Conservation (phyloP, 2,888 invertebrate genomes). For the Heliconius ismenius region DNA sequence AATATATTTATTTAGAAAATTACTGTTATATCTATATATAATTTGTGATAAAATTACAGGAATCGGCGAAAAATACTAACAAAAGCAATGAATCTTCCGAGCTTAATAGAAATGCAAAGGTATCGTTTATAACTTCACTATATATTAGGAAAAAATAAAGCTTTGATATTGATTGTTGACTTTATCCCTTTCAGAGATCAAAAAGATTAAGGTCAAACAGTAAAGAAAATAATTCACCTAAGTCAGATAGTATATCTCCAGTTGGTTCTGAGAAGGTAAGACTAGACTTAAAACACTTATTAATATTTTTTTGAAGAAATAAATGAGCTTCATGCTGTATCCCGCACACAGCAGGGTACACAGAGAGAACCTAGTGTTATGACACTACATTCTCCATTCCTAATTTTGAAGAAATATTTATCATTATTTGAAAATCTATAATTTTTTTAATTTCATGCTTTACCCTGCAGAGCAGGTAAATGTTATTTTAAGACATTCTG, state of each 20-base stretch:
- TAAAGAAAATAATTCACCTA: constrained; percentile 59
- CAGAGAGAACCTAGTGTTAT: too few relatives aligned
- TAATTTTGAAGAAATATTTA: too few relatives aligned
- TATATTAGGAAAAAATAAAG: background rate
- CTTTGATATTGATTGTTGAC: background rate
- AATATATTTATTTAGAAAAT: background rate
- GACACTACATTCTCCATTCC: too few relatives aligned
- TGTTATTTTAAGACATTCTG: background rate
- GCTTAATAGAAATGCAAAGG: constrained; percentile 26
- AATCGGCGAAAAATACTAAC: background rate
- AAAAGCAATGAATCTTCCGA: constrained; percentile 9
- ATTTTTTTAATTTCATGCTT: too few relatives aligned
- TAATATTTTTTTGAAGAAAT: too few relatives aligned
- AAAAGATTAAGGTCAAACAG: constrained; percentile 66
- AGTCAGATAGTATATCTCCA: constrained; percentile 45
- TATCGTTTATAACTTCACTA: constrained; percentile 14
- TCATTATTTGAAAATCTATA: too few relatives aligned
- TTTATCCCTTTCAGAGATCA: constrained; percentile 51
- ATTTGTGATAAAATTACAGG: background rate
- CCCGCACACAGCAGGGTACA: too few relatives aligned
- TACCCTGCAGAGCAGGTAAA: background rate
- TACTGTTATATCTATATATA: background rate
- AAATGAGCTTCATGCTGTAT: too few relatives aligned
- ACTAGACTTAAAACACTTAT: too few relatives aligned
- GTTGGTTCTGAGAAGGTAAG: constrained; percentile 46